Conservation (phyloP, 2,797 vertebrate species). For the Myotis pilosus region DNA sequence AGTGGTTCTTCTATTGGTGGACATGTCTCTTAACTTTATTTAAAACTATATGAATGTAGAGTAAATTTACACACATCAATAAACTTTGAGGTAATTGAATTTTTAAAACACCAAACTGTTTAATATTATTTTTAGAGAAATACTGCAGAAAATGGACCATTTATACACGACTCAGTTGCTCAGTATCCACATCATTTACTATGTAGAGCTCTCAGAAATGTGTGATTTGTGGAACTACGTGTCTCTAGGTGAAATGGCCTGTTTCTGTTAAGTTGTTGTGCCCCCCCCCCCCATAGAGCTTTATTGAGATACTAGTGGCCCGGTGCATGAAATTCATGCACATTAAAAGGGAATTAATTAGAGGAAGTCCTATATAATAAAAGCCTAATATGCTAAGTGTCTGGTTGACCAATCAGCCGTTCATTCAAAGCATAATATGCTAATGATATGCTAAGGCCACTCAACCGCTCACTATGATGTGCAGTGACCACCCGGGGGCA, state of each 20-base stretch:
- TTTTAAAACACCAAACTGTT: not conserved
- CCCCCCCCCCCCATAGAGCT: accelerated
- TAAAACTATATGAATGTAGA: not conserved
- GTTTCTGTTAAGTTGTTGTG: not conserved
- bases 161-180: not conserved
- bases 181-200: not conserved
- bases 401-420: no score
- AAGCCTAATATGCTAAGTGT: no score
- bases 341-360: no score
- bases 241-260: not conserved
- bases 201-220: not conserved
- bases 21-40: not conserved
- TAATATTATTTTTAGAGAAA: not conserved
- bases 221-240: not conserved
- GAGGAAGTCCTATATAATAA: no score
- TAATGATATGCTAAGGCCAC: no score
- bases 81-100: not conserved
- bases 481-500: no score
- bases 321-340: no score
- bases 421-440: no score
- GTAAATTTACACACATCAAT: not conserved
- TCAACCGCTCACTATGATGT: no score
- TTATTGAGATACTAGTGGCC: not conserved
- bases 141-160: not conserved
- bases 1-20: not conserved